Conservation (phyloP, 2,113 vertebrate genomes). For the Echinops telfairi region DNA sequence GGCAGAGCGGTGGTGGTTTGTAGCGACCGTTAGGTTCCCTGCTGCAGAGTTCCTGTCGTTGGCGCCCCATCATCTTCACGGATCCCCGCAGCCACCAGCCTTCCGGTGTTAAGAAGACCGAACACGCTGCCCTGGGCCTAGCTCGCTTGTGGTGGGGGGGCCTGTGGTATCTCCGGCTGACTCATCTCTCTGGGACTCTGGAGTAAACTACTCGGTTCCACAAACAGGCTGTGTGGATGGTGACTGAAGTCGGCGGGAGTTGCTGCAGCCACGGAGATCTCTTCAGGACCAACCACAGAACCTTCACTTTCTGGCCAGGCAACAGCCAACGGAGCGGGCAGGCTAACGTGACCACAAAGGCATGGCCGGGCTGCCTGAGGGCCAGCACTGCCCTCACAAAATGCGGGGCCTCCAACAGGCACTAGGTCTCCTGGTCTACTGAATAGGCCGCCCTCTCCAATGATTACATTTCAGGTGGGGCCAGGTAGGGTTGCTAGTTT, state of each 20-base stretch:
- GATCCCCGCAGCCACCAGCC: background rate
- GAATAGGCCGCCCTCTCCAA: background rate
- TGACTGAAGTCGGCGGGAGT: conserved; percentile 32
- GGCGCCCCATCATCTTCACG: accelerated
- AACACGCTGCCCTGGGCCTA: background rate
- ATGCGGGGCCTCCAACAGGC: background rate
- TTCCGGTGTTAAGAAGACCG: background rate
- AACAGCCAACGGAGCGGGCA: background rate
- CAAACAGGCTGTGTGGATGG: conserved; percentile 6
- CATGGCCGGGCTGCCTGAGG: background rate
- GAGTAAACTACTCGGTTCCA: background rate
- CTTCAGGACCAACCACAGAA: background rate
- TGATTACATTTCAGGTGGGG: background rate
- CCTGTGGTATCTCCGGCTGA: background rate
- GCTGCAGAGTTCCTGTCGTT: background rate
- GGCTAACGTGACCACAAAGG: background rate
- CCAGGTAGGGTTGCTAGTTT: background rate
- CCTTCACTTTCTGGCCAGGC: conserved; percentile 18
- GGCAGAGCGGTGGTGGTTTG: background rate
- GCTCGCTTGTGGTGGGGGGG: background rate
- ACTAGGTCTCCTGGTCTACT: background rate
- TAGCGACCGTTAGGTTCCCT: background rate
- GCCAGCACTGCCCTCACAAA: background rate
- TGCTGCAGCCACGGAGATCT: conserved; percentile 30
- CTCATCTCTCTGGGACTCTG: background rate